A percentile compares a stretch with the other conserved stretches of the same genome.
These are phyloP conservation scores for Thoracochromis brauschi DNA, from an alignment of 2,113 vertebrate genomes.

Conservation along the genomic window DNA sequence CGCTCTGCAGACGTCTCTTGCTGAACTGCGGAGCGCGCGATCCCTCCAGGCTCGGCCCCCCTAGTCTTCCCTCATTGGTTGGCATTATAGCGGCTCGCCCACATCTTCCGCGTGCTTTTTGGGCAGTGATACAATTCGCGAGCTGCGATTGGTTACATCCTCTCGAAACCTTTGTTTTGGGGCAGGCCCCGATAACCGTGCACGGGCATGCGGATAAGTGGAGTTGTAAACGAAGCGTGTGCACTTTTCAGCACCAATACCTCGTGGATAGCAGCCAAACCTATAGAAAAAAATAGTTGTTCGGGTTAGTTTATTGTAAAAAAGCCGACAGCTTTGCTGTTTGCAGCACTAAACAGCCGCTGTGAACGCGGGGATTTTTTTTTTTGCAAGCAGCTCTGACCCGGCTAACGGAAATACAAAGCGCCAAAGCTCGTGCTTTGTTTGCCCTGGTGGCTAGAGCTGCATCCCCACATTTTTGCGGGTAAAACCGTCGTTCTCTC, in stretches of 20 bases:
- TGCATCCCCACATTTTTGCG: neutral
- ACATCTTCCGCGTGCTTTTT: slow-evolving; percentile 5
- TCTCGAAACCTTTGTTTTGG: slow-evolving; percentile 31
- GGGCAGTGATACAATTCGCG: neutral
- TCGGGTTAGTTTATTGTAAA: neutral
- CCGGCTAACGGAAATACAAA: neutral
- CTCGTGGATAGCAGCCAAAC: slow-evolving; percentile 64
- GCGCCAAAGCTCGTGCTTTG: slow-evolving; percentile 27
- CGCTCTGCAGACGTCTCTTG: slow-evolving; percentile 40
- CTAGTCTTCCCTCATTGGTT: slow-evolving; percentile 40
- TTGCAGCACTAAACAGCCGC: neutral
- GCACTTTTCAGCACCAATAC: slow-evolving; percentile 71
- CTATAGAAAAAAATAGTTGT: neutral
- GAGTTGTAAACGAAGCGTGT: slow-evolving; percentile 73
- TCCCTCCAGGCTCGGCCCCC: neutral
- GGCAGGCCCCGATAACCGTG: slow-evolving; percentile 27
- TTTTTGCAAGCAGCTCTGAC: slow-evolving; percentile 5
- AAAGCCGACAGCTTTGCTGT: slow-evolving; percentile 2
- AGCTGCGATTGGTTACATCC: slow-evolving; percentile 41
- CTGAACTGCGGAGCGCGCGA: slow-evolving; percentile 38
- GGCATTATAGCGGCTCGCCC: neutral
- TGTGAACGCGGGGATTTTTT: slow-evolving; percentile 12
- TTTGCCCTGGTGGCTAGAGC: slow-evolving; percentile 34
- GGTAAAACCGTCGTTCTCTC: neutral
- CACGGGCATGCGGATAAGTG: slow-evolving; percentile 45